Base-by-base conservation (phyloP, 2,113 vertebrate genomes). In the Callaeas wilsoni region DNA sequence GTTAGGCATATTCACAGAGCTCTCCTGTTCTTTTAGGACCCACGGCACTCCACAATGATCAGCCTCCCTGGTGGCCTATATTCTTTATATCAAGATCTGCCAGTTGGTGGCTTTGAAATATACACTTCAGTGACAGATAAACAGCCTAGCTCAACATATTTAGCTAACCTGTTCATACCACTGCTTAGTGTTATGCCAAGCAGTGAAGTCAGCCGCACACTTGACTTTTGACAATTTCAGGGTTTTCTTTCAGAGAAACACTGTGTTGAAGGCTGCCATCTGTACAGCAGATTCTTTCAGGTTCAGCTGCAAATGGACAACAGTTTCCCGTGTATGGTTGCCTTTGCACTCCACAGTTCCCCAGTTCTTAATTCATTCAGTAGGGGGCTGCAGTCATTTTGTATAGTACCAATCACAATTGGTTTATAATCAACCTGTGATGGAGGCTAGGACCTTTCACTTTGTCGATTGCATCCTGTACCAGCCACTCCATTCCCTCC, bases 31-130 rank as follows among this genome's bases (percentile, higher is more conserved):
- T 74, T 84, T 67, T 7, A 67, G 65, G 56, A 77, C 12, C 7
- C 2, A 4, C 21, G 63, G 39, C 1, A 1, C 35, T 79, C 27
- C 2, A 0, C 23, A 39, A n/a, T 5, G 6, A 37, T 49, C 44
- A 71, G 53, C 37, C 15, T 52, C 37, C 30, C 32, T 1, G 1
- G 9, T 76, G 44, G 20, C 65, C 57, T 71, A 7, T 26, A 32
- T 32, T 84, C 27, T 76, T 69, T 82, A 30, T 59, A 84, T 89
- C 4, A 1, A 52, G 42, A 35, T 50, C 42, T 46, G 32, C 33
- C 47, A 29, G 27, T 39, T 39, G 18, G 6, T 42, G n/a, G 26
- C 39, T 75, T 70, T 78, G 16, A 74, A 87, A 84, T 25, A 49
- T 0, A 29, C 4, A 1, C 71, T 93, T 84, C 42, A 56, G 35